Conservation (phyloP, 2,113 vertebrate genomes). For the Nycticryphes semicollaris region DNA sequence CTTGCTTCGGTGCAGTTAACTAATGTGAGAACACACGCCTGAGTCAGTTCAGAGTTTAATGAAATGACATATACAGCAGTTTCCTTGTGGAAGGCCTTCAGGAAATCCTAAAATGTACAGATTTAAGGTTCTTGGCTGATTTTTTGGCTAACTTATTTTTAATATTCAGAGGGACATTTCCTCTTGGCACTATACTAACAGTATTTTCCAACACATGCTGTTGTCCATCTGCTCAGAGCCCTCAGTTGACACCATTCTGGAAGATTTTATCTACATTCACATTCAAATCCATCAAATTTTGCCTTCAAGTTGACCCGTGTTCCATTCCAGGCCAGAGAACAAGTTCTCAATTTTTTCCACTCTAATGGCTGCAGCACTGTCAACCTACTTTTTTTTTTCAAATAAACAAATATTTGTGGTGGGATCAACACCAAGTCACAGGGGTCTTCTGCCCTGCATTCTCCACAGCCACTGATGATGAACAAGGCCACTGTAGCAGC, state of each 20-base stretch:
- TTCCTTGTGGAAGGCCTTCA: background rate
- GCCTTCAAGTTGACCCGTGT: conserved; percentile 6
- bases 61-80: background rate
- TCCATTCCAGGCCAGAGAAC: background rate
- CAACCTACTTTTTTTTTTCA: background rate
- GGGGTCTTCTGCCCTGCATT: background rate
- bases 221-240: conserved; percentile 13
- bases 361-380: background rate
- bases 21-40: background rate
- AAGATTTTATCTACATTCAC: conserved; percentile 24
- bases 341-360: background rate
- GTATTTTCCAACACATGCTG: background rate
- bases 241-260: background rate
- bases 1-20: background rate
- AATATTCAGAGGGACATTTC: background rate
- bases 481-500: background rate
- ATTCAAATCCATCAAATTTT: conserved; percentile 14
- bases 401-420: background rate
- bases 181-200: background rate
- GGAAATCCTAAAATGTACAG: background rate
- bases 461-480: background rate
- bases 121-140: background rate
- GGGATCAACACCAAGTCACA: background rate
- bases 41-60: background rate
- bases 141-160: background rate